Base-by-base conservation (phyloP, 2,888 invertebrate species). In the Pristionchus maxplancki region DNA sequence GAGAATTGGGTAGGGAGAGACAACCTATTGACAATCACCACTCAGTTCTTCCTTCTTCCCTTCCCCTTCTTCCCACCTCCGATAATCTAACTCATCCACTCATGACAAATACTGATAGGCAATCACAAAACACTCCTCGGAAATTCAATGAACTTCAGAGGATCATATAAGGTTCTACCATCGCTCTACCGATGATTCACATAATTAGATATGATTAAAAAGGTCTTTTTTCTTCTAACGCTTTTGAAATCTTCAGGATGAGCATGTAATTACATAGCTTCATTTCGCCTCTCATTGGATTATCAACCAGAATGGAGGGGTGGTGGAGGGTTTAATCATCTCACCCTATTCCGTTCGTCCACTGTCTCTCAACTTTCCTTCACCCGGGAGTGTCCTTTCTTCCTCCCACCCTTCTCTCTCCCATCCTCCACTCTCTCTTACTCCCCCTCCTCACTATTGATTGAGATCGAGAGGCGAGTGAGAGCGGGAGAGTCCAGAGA, bases 11-110 rank as follows among this genome's bases (percentile, higher is more conserved):
- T 20, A 78, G 44, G 15, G 74, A 48, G 78, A 78, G 78, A 28
- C 78, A 78, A 44, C 44, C 78, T 78, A 78, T 78, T 78, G 78
- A 78, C 78, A 78, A 78, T 78, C 78, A 74, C 13, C 67, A 74
- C 40, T 40, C 78, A 78, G 78, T 78, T 48, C 71, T 71, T 37
- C 71, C 11, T 71, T 50, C 83, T 53, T n/a, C 83, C 85, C 85
- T 37, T 53, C 48, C 24, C 24, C 34, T 11, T 37, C 53, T 15
- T 20, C 58, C 83, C 62, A 40, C 62, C 34, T 34, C 62, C 37
- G 28, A 48, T 40, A n/a, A 8, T n/a, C 53, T 53, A 31, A 58
- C 53, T 44, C 82, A 53, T 50, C 53, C 74, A 24, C 20, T 11
- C 1, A 74, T 13, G 44, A n/a, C 40, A 78, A 78, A 78, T 44